phyloP scores from a whole-genome alignment of 2,888 invertebrate species.

The Sinohyriopsis cumingii region DNA sequence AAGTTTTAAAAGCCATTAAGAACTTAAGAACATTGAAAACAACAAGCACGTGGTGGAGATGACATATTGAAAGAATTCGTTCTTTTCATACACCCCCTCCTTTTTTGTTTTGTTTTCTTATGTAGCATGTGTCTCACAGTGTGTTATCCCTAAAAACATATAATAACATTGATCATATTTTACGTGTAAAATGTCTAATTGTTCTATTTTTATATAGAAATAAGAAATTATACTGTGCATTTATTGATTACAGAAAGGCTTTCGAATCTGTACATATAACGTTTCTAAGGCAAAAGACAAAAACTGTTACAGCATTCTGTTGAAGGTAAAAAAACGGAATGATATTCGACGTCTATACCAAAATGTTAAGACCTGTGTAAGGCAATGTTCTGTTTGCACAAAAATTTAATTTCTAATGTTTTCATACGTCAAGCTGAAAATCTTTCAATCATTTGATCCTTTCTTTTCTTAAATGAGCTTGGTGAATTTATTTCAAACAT shows the following conservation, averaged over 20 bases:
- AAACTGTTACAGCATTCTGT: background rate
- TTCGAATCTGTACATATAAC: background rate
- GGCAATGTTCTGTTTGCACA: background rate
- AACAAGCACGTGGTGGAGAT: too few relatives aligned
- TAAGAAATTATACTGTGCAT: background rate
- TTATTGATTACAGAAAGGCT: background rate
- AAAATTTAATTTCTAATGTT: background rate
- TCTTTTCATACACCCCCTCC: too few relatives aligned
- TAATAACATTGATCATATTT: constrained; percentile 2
- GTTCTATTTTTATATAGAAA: background rate
- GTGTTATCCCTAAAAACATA: background rate
- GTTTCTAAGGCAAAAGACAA: background rate
- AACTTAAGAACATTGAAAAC: too few relatives aligned
- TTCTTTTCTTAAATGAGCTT: background rate
- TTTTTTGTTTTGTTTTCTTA: too few relatives aligned
- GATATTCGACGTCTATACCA: background rate
- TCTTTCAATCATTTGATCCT: background rate
- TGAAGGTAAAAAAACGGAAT: background rate
- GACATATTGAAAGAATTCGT: too few relatives aligned
- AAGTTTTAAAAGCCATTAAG: too few relatives aligned
- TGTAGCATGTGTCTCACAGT: too few relatives aligned
- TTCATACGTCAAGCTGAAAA: constrained; percentile 1
- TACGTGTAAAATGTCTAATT: background rate
- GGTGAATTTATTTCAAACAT: background rate
- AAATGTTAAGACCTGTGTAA: background rate